These are phyloP conservation scores for Drosophila bocki DNA, from an alignment of 1,140 invertebrate species.

Conservation along the genomic window DNA sequence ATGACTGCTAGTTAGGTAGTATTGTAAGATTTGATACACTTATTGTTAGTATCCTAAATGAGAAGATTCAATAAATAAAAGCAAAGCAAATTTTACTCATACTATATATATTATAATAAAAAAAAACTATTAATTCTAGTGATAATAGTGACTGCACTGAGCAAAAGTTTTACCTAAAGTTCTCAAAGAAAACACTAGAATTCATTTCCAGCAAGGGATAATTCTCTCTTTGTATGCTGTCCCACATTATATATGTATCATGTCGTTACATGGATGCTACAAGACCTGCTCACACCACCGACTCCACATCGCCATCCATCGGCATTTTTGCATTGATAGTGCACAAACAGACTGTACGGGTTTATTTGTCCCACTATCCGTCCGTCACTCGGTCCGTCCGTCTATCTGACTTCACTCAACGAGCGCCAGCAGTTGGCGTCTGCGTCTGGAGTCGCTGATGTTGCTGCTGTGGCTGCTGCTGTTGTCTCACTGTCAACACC, in stretches of 20 bases:
- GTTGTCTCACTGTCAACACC: conserved; percentile 71
- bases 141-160: too few relatives aligned
- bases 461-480: conserved; percentile 39
- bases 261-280: conserved; percentile 1
- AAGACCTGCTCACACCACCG: background rate
- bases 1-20: too few relatives aligned
- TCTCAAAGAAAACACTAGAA: background rate
- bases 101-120: too few relatives aligned
- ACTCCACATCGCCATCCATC: conserved; percentile 1
- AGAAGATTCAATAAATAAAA: too few relatives aligned
- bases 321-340: conserved; percentile 33
- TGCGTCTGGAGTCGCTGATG: conserved; percentile 43
- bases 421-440: conserved; percentile 73
- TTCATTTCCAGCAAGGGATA: background rate
- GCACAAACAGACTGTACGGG: conserved; percentile 23
- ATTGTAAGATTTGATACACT: too few relatives aligned
- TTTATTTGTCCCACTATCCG: conserved; percentile 44
- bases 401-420: conserved; percentile 63
- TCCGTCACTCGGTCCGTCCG: conserved; percentile 26
- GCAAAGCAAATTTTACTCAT: too few relatives aligned
- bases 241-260: background rate
- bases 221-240: background rate
- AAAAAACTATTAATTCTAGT: too few relatives aligned
- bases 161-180: background rate
- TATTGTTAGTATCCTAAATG: too few relatives aligned